phyloP scores from a whole-genome alignment of 2,113 vertebrate genomes.

The Etheostoma cragini region DNA sequence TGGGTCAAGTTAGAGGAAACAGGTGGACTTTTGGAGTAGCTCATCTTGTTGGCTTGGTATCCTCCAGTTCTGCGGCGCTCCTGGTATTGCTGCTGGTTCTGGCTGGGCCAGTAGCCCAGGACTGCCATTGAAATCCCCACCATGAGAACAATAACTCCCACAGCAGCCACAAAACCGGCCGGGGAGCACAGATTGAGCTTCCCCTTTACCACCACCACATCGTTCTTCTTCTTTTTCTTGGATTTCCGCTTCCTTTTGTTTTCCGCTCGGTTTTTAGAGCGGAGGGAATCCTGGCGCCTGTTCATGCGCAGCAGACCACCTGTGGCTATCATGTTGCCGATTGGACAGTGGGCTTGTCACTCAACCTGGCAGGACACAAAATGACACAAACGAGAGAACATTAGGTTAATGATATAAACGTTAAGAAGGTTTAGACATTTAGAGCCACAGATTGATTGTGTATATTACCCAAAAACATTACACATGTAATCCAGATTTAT shows the following conservation, averaged over 20 bases:
- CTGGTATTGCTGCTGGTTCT: slow-evolving; percentile 79
- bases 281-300: slow-evolving; percentile 94
- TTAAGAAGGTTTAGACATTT: neutral
- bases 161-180: slow-evolving; percentile 92
- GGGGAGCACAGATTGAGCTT: slow-evolving; percentile 95
- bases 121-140: slow-evolving; percentile 95
- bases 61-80: slow-evolving; percentile 69
- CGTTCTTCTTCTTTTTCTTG: slow-evolving; percentile 95
- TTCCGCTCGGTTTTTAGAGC: slow-evolving; percentile 88
- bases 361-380: slow-evolving; percentile 75
- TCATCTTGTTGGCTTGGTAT: slow-evolving; percentile 62
- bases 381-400: neutral
- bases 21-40: slow-evolving; percentile 63
- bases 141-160: slow-evolving; percentile 91
- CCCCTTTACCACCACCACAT: slow-evolving; percentile 97
- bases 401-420: neutral
- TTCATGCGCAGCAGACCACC: slow-evolving; percentile 98
- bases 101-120: slow-evolving; percentile 96
- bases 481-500: slow-evolving; percentile 53
- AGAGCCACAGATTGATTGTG: neutral
- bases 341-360: slow-evolving; percentile 73
- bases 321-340: slow-evolving; percentile 94
- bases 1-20: slow-evolving; percentile 58
- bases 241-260: slow-evolving; percentile 93
- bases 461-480: slow-evolving; percentile 41